Base-by-base conservation (phyloP, 2,113 vertebrate genomes). In the Anoura caudifer region DNA sequence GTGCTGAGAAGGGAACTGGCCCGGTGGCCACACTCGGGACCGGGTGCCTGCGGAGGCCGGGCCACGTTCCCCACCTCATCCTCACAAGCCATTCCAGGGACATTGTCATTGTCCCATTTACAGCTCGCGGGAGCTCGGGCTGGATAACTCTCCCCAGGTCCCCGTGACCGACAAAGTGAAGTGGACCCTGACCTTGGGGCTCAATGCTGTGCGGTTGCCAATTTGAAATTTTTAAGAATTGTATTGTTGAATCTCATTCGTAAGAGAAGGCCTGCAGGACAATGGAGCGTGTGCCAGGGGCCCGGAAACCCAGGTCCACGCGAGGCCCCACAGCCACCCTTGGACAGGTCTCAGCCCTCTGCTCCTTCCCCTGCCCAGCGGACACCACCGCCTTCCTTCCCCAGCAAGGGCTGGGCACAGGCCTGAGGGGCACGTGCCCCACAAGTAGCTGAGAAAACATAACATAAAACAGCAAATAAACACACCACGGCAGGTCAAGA, bases 11-110 rank as follows among this genome's bases (percentile, higher is more conserved):
- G 0, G 13, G 28, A 33, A 15, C 52, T 17, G 3, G 63, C 14
- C 14, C 22, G 0, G 0, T 10, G 13, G 0, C 7, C 1, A 0
- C 20, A 0, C 26, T 9, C 6, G 1, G 17, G 33, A 15, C 11
- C 3, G 28, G 80, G 11, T 1, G 22, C 5, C 2, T 2, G 22
- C 4, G 43, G 1, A 0, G 11, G 24, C 70, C 8, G 54, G 0
- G 22, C 72, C n/a, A 5, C 4, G 41, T 10, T 4, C n/a, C 14
- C 56, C 20, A 0, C 38, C 45, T 26, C 4, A 1, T 4, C n/a
- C 86, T 41, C 54, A 0, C 22, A 0, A 20, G 38, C 47, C 72
- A 3, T 4, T 1, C 52, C 24, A 7, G 11, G 22, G 0, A 12
- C 1, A 0, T 5, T 7, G 12, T 8, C 80, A 19, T 2, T 5